Evolutionary conservation across 2,888 invertebrate species (phyloP), one percentile per base, ranked within the genome.

Genomic region (Kuschelorhynchus macadamiae): DNA sequence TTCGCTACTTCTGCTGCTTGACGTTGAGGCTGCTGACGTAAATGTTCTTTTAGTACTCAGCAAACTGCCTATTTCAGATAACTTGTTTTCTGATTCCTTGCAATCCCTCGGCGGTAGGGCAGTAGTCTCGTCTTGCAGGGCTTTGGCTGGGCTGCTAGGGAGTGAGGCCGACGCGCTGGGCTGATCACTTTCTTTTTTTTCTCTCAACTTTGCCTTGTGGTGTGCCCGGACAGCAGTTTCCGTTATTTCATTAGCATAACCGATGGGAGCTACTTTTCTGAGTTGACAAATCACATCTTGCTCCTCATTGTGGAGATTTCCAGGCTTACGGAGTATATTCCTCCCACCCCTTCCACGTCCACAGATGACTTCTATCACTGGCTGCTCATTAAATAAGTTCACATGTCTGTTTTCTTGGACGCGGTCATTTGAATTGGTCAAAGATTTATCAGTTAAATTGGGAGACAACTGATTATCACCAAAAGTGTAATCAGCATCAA

Each of bases 311-410:
- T 8, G 1, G 14, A 30, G 16, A n/a, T n/a, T n/a, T 1, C 65
- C 65, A 11, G 65, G 65, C 17, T 42, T 46, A 42, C 50, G 12
- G 1, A 61, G 14, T 0, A 30, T 36, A 50, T 63, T 73, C 21
- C 50, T 16, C 3, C 59, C 52, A 8, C 73, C 73, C 20, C 70
- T 47, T 4, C 73, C 73, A 42, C 73, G 44, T 12, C 73, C 73
- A 25, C 65, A 65, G 11, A 42, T 9, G 16, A 65, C 12, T 47
- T 56, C 52, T 8, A 41, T 56, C 0, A 66, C 60, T 36, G 49
- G 53, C 1, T 70, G 60, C 2, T 49, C 42, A 21, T 14, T 12
- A 16, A 25, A 9, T 0, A 56, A 1, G 18, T 36, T 18, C 0
- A 33, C 12, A 0, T 36, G 8, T 4, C 17, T 17, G 21, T 21